These are phyloP conservation scores for Zeuzera pyrina DNA, from an alignment of 2,888 invertebrate genomes.

Conservation along the genomic window DNA sequence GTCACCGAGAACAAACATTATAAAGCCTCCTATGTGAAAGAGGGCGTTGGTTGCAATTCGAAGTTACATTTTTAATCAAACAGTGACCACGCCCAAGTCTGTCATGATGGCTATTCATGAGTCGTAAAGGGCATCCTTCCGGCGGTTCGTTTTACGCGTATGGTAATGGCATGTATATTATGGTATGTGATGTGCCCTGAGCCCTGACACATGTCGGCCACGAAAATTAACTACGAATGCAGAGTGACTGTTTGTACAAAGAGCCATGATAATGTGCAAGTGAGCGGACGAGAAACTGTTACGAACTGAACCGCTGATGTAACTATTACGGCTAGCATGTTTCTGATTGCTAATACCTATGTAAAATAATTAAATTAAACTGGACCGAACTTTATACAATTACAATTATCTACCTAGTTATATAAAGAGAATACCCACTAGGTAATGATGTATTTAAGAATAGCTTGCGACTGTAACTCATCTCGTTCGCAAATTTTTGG, in stretches of 20 bases:
- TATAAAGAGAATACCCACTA: no score
- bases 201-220: slow-evolving; percentile 59
- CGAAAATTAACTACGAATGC: slow-evolving; percentile 54
- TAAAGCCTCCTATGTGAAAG: slow-evolving; percentile 38
- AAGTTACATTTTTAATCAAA: slow-evolving; percentile 63
- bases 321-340: no score
- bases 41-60: slow-evolving; percentile 33
- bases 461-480: no score
- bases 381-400: no score
- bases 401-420: no score
- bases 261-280: no score
- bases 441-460: no score
- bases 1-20: slow-evolving; percentile 34
- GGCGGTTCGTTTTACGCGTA: slow-evolving; percentile 49
- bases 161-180: slow-evolving; percentile 60
- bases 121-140: slow-evolving; percentile 52
- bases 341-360: no score
- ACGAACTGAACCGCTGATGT: no score
- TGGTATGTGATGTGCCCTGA: slow-evolving; percentile 40
- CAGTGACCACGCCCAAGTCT: slow-evolving; percentile 51
- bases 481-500: no score
- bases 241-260: slow-evolving; percentile 19
- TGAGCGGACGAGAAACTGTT: no score
- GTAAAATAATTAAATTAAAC: no score
- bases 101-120: slow-evolving; percentile 55